Conservation (phyloP, 2,888 invertebrate species). For the Lasioglossum villosulum region DNA sequence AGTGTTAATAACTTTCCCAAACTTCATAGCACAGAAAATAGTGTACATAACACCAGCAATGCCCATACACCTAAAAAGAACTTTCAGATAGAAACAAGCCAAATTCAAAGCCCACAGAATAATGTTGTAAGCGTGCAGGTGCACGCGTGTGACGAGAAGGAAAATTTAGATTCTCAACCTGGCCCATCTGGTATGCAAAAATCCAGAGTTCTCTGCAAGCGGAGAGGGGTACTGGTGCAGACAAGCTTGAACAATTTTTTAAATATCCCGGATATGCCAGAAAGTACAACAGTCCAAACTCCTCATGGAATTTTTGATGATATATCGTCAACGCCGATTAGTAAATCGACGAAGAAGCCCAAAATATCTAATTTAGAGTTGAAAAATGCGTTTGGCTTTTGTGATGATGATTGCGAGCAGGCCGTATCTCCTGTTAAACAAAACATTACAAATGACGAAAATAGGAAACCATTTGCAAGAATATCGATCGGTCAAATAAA, state of each 20-base stretch:
- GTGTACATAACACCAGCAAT: conserved; percentile 63
- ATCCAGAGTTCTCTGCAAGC: conserved; percentile 16
- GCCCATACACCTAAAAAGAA: conserved; percentile 45
- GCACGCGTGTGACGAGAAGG: conserved; percentile 15
- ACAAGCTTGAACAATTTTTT: conserved; percentile 78
- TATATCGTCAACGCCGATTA: conserved; percentile 65
- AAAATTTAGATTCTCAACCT: conserved; percentile 56
- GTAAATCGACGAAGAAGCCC: conserved; percentile 51
- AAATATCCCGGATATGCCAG: conserved; percentile 75
- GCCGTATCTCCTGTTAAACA: conserved; percentile 16
- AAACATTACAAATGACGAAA: neutral
- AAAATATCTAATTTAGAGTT: conserved; percentile 50
- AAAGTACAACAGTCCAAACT: conserved; percentile 71
- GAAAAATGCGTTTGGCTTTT: conserved; percentile 78
- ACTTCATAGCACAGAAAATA: conserved; percentile 46
- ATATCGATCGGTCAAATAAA: conserved; percentile 67
- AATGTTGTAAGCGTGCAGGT: neutral
- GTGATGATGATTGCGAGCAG: conserved; percentile 59
- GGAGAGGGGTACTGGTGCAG: conserved; percentile 67
- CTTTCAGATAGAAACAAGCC: conserved; percentile 36
- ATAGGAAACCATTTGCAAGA: conserved; percentile 52
- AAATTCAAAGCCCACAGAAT: conserved; percentile 26
- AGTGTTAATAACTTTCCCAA: conserved; percentile 2
- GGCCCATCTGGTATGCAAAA: conserved; percentile 70
- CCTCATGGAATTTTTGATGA: conserved; percentile 78